Percentiles rank a stretch among this genome's conserved stretches.
phyloP scores from a whole-genome alignment of 2,888 invertebrate species.

The Meloe dianella region DNA sequence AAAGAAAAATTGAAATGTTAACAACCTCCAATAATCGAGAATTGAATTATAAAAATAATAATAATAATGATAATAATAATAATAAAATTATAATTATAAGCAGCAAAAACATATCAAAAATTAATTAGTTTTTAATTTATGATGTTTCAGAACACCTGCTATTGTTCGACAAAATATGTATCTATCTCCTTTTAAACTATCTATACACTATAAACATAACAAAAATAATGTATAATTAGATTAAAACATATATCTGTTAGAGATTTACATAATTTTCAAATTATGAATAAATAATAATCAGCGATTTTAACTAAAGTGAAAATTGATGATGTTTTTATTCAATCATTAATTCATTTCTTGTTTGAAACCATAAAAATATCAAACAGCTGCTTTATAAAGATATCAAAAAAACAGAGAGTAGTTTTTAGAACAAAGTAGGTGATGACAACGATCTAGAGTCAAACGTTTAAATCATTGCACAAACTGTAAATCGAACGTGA shows the following conservation, averaged over 20 bases:
- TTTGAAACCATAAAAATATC: neutral
- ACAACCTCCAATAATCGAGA: neutral
- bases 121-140: constrained; percentile 48
- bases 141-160: constrained; percentile 40
- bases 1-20: constrained; percentile 1
- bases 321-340: constrained; percentile 15
- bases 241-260: neutral
- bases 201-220: neutral
- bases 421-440: no score
- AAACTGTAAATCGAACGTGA: no score
- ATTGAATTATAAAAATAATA: neutral
- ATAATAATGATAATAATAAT: neutral
- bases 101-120: constrained; percentile 32
- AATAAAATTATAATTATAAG: neutral
- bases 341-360: no score
- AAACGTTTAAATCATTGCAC: no score
- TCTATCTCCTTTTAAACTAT: neutral
- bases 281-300: neutral
- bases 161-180: constrained; percentile 18
- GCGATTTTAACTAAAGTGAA: constrained; percentile 16
- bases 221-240: neutral
- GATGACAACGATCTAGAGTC: no score
- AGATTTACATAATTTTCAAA: constrained; percentile 3
- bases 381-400: neutral
- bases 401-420: no score